These are phyloP conservation scores for Clupea harengus DNA, from an alignment of 2,113 vertebrate genomes.

Conservation along the genomic window DNA sequence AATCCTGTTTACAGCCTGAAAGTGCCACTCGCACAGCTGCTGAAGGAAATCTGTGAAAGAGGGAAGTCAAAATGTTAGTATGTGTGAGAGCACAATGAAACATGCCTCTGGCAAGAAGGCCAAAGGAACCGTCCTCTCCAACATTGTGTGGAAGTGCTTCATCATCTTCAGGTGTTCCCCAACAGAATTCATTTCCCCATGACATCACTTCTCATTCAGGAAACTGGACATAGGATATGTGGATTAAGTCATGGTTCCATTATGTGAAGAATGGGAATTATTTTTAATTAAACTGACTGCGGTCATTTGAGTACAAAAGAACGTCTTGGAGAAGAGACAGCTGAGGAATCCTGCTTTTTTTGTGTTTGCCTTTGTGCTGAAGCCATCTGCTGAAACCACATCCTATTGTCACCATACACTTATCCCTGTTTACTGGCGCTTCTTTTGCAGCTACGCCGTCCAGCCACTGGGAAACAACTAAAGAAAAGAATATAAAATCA, in stretches of 20 bases:
- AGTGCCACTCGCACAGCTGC: slow-evolving; percentile 37
- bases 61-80: slow-evolving; percentile 49
- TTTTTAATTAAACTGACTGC: slow-evolving; percentile 11
- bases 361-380: neutral
- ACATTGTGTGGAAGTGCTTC: slow-evolving; percentile 42
- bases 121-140: slow-evolving; percentile 36
- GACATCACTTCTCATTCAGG: slow-evolving; percentile 42
- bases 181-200: slow-evolving; percentile 41
- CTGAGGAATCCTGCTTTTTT: neutral
- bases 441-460: neutral
- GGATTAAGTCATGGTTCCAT: slow-evolving; percentile 33
- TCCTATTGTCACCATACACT: neutral
- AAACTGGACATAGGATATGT: slow-evolving; percentile 47
- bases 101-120: slow-evolving; percentile 28
- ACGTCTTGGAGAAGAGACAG: neutral
- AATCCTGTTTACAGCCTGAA: slow-evolving; percentile 49
- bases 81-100: slow-evolving; percentile 39
- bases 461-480: neutral
- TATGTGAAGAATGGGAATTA: slow-evolving; percentile 32
- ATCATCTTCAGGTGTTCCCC: slow-evolving; percentile 35
- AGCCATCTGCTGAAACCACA: neutral
- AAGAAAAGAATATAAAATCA: slow-evolving; percentile 1
- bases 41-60: slow-evolving; percentile 8
- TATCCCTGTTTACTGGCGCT: neutral
- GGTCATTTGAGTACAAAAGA: neutral